Evolutionary conservation across 2,113 vertebrate species (phyloP), one percentile per base, ranked within the genome.

Genomic region (Nibea albiflora): DNA sequence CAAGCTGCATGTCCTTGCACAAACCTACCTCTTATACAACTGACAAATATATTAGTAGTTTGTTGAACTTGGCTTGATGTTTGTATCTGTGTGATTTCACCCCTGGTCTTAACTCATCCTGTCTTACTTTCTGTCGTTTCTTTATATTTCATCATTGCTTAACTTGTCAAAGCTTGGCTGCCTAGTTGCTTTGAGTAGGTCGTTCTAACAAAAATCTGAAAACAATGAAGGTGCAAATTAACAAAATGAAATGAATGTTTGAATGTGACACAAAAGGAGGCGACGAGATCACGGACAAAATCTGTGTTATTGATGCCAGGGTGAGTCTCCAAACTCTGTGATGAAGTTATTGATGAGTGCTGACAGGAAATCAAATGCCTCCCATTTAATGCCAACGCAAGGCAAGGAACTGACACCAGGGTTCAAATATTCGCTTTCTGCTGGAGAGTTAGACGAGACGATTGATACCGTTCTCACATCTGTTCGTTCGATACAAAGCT

Each of bases 311-410:
- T 54, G 24, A 61, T 78, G 50, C 22, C 62, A 31, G 39, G 2
- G 28, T 81, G 77, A 26, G 77, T 67, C 83, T 85, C 80, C 60
- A 73, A 56, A 39, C 46, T 81, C 15, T 68, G 78, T 49, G 72
- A 61, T 76, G 80, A 87, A 87, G 84, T 81, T 61, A 31, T 42
- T 58, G 42, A 46, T 56, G 26, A 65, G 22, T 35, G 14, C 24
- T 66, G 53, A 58, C 20, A 61, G 22, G 39, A 70, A 26, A n/a
- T 14, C 31, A 47, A 11, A 65, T 64, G 5, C 20, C 63, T n/a
- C 62, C 49, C 17, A 56, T 50, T 2, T 11, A 44, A 50, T 20
- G 49, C 24, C n/a, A 47, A 26, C 3, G 15, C 49, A 8, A 11
- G 12, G 44, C 12, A 12, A 52, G 14, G 31, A 56, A 20, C 10